These are phyloP conservation scores for Papilio gigon DNA, from an alignment of 2,888 invertebrate genomes.

Conservation along the genomic window DNA sequence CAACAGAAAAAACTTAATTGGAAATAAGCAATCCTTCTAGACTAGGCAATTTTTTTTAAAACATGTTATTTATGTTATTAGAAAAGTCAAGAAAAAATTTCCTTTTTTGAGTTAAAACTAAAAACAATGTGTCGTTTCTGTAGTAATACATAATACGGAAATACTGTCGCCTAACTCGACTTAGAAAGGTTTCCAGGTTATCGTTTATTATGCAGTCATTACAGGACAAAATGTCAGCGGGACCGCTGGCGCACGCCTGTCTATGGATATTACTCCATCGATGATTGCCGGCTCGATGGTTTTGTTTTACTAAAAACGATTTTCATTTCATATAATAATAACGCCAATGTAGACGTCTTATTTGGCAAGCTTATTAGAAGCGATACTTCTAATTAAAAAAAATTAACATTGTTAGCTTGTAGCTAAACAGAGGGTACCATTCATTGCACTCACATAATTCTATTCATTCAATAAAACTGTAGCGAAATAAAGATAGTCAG, in stretches of 20 bases:
- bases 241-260: neutral
- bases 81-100: too few relatives aligned
- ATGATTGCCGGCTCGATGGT: neutral
- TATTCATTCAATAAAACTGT: neutral
- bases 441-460: neutral
- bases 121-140: neutral
- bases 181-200: neutral
- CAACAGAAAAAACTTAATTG: neutral
- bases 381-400: neutral
- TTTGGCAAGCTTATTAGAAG: neutral
- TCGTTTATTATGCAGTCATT: constrained; percentile 12
- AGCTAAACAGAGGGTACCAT: neutral
- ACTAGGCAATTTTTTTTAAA: too few relatives aligned
- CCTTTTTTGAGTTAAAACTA: neutral
- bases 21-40: too few relatives aligned
- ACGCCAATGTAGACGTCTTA: neutral
- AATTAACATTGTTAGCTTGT: constrained; percentile 8
- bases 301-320: neutral
- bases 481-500: neutral
- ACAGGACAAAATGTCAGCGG: neutral
- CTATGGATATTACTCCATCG: constrained; percentile 6
- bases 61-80: too few relatives aligned
- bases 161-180: neutral
- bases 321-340: neutral
- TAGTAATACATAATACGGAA: neutral